Evolutionary conservation across 2,888 invertebrate species (phyloP).

Genomic region (Polydrusus pterygomalis): DNA sequence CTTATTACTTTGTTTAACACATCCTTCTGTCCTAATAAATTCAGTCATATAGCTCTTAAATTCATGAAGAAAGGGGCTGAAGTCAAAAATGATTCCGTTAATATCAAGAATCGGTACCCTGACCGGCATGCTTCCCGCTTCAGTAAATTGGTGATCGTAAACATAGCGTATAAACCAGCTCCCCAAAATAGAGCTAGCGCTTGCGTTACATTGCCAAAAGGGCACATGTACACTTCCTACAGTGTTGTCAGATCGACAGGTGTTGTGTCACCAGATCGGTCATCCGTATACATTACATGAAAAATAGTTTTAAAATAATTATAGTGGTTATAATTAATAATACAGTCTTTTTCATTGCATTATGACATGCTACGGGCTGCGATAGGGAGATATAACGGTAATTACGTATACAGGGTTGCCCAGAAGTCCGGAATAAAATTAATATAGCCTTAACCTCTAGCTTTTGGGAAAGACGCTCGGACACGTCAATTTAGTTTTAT

Average conservation of each 20-base stretch:
- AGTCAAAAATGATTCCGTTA: too few species aligned
- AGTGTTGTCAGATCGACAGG: slow-evolving; percentile 26
- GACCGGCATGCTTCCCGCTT: slow-evolving; percentile 21
- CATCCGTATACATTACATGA: background rate
- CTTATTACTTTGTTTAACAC: too few species aligned
- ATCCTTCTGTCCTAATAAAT: too few species aligned
- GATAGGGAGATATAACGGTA: too few species aligned
- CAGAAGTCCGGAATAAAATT: too few species aligned
- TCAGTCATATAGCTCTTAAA: too few species aligned
- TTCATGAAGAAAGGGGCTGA: too few species aligned
- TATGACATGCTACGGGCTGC: too few species aligned
- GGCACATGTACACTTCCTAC: slow-evolving; percentile 41
- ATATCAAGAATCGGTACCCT: slow-evolving; percentile 2
- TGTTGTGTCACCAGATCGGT: slow-evolving; percentile 4
- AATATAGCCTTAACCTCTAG: too few species aligned
- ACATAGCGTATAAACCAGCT: slow-evolving; percentile 22
- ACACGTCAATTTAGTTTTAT: too few species aligned
- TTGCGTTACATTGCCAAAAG: slow-evolving; percentile 44
- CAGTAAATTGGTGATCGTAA: slow-evolving; percentile 20
- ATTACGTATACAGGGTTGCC: too few species aligned
- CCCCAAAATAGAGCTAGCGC: slow-evolving; percentile 54
- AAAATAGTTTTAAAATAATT: background rate
- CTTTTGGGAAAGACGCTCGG: too few species aligned
- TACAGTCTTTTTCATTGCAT: background rate
- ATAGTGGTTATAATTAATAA: background rate